These are phyloP conservation scores for Bettongia penicillata DNA, from an alignment of 2,113 vertebrate species.

Conservation along the genomic window DNA sequence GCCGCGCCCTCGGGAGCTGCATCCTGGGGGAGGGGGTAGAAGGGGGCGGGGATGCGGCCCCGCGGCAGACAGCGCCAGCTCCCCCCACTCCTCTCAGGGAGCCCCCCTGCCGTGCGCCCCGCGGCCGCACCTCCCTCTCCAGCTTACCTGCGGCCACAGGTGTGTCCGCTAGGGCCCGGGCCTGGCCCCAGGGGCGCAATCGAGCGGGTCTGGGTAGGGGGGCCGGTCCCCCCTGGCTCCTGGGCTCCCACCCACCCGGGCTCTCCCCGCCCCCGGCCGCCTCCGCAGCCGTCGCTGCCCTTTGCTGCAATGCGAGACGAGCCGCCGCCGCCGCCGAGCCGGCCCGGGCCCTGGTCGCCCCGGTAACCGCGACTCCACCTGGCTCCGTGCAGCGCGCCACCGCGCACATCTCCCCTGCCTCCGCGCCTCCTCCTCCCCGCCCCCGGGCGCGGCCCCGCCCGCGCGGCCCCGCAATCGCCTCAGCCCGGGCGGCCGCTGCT, in stretches of 20 bases:
- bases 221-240: slow-evolving; percentile 49
- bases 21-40: slow-evolving; percentile 44
- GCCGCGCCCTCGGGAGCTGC: slow-evolving; percentile 33
- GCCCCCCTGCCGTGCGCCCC: not conserved
- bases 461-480: slow-evolving; percentile 69
- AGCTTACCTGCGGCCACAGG: slow-evolving; percentile 82
- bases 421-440: slow-evolving; percentile 45
- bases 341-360: slow-evolving; percentile 88
- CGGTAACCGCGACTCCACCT: slow-evolving; percentile 95
- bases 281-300: slow-evolving; percentile 78
- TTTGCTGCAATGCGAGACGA: slow-evolving; percentile 76
- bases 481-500: slow-evolving; percentile 63
- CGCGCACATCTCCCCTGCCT: slow-evolving; percentile 63
- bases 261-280: slow-evolving; percentile 70
- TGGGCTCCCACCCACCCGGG: slow-evolving; percentile 54
- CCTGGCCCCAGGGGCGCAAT: not conserved
- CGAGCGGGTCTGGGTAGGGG: slow-evolving; percentile 26
- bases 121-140: slow-evolving; percentile 8
- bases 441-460: slow-evolving; percentile 50
- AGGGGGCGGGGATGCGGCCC: slow-evolving; percentile 57
- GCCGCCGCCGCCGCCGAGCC: slow-evolving; percentile 77
- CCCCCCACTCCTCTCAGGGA: not conserved
- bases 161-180: slow-evolving; percentile 46
- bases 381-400: slow-evolving; percentile 81
- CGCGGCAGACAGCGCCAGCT: not conserved